phyloP scores from a whole-genome alignment of 2,113 vertebrate genomes.

The Nanorana parkeri region DNA sequence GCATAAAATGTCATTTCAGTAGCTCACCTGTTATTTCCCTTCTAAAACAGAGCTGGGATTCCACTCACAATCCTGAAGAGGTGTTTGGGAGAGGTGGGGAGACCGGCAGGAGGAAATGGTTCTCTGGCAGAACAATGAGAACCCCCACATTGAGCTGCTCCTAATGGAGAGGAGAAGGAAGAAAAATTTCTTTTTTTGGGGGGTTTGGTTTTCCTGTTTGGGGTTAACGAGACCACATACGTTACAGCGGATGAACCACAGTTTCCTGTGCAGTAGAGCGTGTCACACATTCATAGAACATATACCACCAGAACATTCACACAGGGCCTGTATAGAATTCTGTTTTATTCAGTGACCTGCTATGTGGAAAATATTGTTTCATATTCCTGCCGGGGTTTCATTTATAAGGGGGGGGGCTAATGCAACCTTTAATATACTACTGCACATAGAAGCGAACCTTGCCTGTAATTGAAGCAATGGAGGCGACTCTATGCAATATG shows the following conservation, averaged over 20 bases:
- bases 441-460: too few relatives aligned
- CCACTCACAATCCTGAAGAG: constrained; percentile 23
- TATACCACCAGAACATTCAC: neutral
- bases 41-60: constrained; percentile 28
- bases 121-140: constrained; percentile 51
- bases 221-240: constrained; percentile 40
- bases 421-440: too few relatives aligned
- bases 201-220: constrained; percentile 40
- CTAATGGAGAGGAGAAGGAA: neutral
- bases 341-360: neutral
- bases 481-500: too few relatives aligned
- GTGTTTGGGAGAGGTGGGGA: constrained; percentile 44
- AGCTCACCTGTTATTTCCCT: constrained; percentile 36
- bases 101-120: constrained; percentile 45
- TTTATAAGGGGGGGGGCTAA: too few relatives aligned
- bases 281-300: neutral
- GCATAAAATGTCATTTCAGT: neutral
- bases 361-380: too few relatives aligned
- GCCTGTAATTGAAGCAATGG: too few relatives aligned
- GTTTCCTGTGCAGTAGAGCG: constrained; percentile 31
- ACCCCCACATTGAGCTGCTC: constrained; percentile 42
- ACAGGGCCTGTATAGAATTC: neutral
- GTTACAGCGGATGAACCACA: constrained; percentile 25
- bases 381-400: too few relatives aligned
- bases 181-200: constrained; percentile 23